Conservation (phyloP, 2,797 vertebrate genomes). For the Scolopax rusticola region DNA sequence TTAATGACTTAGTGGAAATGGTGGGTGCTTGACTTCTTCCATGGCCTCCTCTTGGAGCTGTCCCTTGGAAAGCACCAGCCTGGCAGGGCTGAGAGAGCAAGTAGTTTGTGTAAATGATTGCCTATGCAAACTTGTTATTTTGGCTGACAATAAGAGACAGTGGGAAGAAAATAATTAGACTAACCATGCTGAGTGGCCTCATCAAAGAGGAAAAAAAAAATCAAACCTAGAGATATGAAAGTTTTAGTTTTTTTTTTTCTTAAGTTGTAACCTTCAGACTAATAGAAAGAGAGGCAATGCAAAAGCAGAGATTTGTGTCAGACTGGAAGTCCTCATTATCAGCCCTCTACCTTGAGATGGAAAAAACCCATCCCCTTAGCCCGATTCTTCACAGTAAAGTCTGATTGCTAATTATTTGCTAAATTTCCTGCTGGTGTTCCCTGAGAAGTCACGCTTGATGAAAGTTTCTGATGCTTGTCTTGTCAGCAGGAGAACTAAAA, state of each 20-base stretch:
- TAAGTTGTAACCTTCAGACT: neutral
- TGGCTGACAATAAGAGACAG: constrained; percentile 4
- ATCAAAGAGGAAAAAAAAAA: constrained; percentile 36
- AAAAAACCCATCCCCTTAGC: neutral
- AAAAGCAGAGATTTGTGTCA: neutral
- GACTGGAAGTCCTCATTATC: constrained; percentile 21
- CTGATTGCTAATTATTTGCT: constrained; percentile 65
- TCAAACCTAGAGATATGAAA: neutral
- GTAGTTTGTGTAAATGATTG: constrained; percentile 21
- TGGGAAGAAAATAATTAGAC: constrained; percentile 69
- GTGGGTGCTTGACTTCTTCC: neutral
- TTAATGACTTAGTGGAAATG: neutral
- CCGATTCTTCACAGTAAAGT: constrained; percentile 19
- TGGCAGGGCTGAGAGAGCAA: neutral
- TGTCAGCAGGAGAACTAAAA: constrained; percentile 56
- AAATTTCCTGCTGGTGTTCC: constrained; percentile 54
- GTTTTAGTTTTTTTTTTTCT: neutral
- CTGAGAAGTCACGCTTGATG: constrained; percentile 35
- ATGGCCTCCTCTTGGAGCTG: neutral
- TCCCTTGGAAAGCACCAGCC: neutral
- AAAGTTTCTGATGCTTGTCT: constrained; percentile 29
- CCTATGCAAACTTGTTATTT: constrained; percentile 45
- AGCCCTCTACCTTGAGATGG: neutral
- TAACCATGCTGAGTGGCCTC: constrained; percentile 19
- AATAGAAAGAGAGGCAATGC: neutral